Conservation (phyloP, 2,888 invertebrate genomes). For the Sminthurides aquaticus region DNA sequence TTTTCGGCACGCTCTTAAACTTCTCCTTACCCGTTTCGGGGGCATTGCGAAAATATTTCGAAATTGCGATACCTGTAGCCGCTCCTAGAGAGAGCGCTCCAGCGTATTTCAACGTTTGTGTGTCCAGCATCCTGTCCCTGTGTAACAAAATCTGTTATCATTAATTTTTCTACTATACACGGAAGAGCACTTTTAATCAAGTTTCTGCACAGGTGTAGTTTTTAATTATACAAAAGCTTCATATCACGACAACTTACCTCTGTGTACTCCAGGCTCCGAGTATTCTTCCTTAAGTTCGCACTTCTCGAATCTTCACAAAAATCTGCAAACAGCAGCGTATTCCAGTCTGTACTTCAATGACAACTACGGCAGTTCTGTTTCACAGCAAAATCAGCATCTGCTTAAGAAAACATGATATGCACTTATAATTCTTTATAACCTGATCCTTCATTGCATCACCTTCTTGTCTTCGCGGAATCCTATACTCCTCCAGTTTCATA, state of each 20-base stretch:
- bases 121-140: constrained; percentile 4
- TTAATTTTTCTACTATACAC: neutral
- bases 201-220: neutral
- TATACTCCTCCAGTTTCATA: no score
- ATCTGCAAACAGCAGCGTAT: no score
- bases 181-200: neutral
- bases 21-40: neutral
- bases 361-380: no score
- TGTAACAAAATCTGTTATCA: neutral
- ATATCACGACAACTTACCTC: neutral
- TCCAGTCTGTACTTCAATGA: no score
- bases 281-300: no score
- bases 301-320: no score
- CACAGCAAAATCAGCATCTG: no score
- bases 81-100: constrained; percentile 7
- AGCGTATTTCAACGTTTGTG: neutral
- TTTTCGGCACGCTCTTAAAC: constrained; percentile 20
- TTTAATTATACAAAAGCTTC: neutral
- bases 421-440: no score
- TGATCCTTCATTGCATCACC: no score
- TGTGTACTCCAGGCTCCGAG: no score
- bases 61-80: neutral
- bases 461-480: no score
- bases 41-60: neutral
- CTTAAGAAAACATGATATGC: no score